Conservation (phyloP, 1,140 invertebrate species). For the Cydia pomonella region DNA sequence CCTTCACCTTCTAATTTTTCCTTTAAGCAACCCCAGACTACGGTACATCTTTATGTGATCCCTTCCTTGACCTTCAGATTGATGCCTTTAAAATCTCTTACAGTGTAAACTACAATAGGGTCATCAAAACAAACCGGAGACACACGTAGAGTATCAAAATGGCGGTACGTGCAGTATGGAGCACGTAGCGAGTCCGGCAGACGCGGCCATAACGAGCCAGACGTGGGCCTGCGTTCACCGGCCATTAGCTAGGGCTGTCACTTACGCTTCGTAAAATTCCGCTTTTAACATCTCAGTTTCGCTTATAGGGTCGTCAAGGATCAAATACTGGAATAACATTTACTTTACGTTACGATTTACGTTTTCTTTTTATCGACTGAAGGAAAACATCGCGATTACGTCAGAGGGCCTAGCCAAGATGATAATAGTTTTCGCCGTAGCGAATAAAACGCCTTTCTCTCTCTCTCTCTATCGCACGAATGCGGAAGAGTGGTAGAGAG, state of each 20-base stretch:
- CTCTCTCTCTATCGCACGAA: too few species aligned
- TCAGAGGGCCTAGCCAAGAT: too few species aligned
- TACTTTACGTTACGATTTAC: too few species aligned
- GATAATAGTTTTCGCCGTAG: too few species aligned
- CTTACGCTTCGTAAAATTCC: neutral
- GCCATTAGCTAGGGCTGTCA: slow-evolving; percentile 15
- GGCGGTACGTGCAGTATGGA: slow-evolving; percentile 7
- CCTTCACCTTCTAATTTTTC: neutral
- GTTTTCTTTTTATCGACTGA: too few species aligned
- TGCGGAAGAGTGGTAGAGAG: too few species aligned
- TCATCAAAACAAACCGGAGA: slow-evolving; percentile 25
- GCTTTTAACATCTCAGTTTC: neutral
- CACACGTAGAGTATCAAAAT: slow-evolving; percentile 18
- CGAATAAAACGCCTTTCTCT: too few species aligned
- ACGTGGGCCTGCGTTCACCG: slow-evolving; percentile 16
- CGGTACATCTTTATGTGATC: neutral
- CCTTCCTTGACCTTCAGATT: neutral
- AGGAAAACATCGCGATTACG: too few species aligned
- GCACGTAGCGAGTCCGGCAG: slow-evolving; percentile 27
- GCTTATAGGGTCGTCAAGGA: too few species aligned
- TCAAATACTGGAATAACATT: too few species aligned
- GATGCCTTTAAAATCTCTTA: neutral
- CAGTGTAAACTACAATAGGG: slow-evolving; percentile 6
- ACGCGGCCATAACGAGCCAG: slow-evolving; percentile 27
- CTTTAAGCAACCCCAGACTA: too few species aligned